These are phyloP conservation scores for Palaemon carinicauda DNA, from an alignment of 1,140 invertebrate genomes.

Conservation along the genomic window DNA sequence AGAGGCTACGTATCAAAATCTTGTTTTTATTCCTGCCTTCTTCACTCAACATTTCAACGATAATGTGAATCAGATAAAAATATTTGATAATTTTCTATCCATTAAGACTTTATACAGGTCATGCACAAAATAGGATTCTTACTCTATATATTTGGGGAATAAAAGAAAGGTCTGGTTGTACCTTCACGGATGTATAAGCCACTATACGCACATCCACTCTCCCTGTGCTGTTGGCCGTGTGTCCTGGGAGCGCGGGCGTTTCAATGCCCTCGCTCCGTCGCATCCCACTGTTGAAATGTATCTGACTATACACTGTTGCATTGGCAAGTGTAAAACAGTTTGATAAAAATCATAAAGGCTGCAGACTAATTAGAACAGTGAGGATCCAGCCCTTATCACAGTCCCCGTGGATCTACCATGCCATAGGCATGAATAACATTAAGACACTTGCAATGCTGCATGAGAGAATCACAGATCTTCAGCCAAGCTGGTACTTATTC, in stretches of 20 bases:
- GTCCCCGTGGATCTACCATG: not conserved
- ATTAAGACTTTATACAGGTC: slow-evolving; percentile 49
- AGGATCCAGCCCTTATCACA: not conserved
- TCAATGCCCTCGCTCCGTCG: not conserved
- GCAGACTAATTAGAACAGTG: not conserved
- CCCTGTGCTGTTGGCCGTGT: not conserved
- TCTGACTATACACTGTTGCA: too few species aligned
- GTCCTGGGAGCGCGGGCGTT: not conserved
- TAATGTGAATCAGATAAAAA: slow-evolving; percentile 51
- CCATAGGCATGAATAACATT: slow-evolving; percentile 12
- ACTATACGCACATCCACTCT: slow-evolving; percentile 45
- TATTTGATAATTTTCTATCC: slow-evolving; percentile 48
- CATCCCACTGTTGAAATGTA: too few species aligned
- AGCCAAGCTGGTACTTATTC: not conserved
- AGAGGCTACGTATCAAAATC: slow-evolving; percentile 53
- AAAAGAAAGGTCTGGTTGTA: slow-evolving; percentile 52
- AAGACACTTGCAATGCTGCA: slow-evolving; percentile 55
- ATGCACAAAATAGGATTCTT: slow-evolving; percentile 54
- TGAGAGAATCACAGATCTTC: slow-evolving; percentile 55
- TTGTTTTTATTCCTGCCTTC: slow-evolving; percentile 7
- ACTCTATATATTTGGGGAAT: slow-evolving; percentile 54
- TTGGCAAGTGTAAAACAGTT: too few species aligned
- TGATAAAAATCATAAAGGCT: not conserved
- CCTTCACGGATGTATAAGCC: slow-evolving; percentile 51
- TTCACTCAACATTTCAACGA: slow-evolving; percentile 34